These are phyloP conservation scores for Xenopus borealis DNA, from an alignment of 2,113 vertebrate genomes.

Conservation along the genomic window DNA sequence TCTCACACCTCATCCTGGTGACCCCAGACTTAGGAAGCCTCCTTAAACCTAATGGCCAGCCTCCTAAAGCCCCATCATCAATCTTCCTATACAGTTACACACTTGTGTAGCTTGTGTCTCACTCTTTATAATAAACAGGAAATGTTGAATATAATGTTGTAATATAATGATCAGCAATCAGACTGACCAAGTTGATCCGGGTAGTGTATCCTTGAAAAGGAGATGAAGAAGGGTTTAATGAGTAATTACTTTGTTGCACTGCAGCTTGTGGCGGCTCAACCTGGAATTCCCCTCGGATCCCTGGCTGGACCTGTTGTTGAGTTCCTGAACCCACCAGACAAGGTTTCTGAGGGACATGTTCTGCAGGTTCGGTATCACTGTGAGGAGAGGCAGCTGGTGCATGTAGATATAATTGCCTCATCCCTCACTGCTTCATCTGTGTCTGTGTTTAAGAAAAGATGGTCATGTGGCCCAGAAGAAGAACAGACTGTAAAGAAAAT, in stretches of 20 bases:
- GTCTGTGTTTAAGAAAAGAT: constrained; percentile 52
- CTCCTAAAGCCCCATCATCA: too few relatives aligned
- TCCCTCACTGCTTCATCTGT: constrained; percentile 56
- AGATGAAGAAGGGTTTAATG: too few relatives aligned
- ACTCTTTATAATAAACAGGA: too few relatives aligned
- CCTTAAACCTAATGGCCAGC: too few relatives aligned
- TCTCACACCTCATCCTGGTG: too few relatives aligned
- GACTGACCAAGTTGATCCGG: too few relatives aligned
- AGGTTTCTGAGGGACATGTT: constrained; percentile 48
- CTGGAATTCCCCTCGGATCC: not conserved
- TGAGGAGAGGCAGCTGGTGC: constrained; percentile 50
- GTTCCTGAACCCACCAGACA: constrained; percentile 63
- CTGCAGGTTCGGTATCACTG: constrained; percentile 63
- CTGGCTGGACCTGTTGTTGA: not conserved
- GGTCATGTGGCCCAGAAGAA: constrained; percentile 60
- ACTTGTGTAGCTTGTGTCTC: too few relatives aligned
- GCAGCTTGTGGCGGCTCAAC: constrained; percentile 1
- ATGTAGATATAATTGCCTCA: constrained; percentile 58
- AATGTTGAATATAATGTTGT: too few relatives aligned
- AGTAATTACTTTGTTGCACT: not conserved
- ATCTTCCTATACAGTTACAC: too few relatives aligned
- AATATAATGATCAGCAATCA: too few relatives aligned
- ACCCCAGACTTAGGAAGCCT: too few relatives aligned
- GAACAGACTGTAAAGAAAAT: constrained; percentile 43
- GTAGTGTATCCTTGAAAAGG: too few relatives aligned